These are phyloP conservation scores for Sciurus niger DNA, from an alignment of 2,113 vertebrate species.

Conservation along the genomic window DNA sequence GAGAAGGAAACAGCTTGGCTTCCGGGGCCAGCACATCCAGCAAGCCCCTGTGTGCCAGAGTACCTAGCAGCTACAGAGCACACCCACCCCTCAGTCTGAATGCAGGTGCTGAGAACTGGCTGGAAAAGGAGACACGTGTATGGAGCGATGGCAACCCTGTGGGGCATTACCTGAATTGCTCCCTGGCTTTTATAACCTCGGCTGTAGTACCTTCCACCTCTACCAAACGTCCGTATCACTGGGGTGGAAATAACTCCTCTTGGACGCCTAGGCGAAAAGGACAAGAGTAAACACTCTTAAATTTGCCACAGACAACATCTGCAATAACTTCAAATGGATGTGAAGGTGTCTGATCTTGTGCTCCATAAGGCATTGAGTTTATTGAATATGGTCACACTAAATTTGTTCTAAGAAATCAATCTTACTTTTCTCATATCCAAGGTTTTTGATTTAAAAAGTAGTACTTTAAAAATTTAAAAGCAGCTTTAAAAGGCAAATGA, in stretches of 20 bases:
- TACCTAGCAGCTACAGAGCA: background rate
- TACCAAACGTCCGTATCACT: slow-evolving; percentile 95
- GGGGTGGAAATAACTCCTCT: slow-evolving; percentile 97
- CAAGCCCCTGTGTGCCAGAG: background rate
- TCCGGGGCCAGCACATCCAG: background rate
- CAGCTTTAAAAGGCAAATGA: background rate
- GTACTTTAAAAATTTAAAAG: slow-evolving; percentile 20
- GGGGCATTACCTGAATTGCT: slow-evolving; percentile 91
- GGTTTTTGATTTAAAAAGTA: slow-evolving; percentile 4
- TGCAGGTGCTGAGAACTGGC: background rate
- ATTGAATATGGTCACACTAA: background rate
- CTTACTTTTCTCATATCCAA: background rate
- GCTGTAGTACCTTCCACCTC: slow-evolving; percentile 92
- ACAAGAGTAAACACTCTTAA: slow-evolving; percentile 68
- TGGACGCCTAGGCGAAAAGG: slow-evolving; percentile 89
- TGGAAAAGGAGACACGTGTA: background rate
- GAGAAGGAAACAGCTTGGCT: rapidly evolving
- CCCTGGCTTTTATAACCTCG: slow-evolving; percentile 95
- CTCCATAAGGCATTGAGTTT: background rate
- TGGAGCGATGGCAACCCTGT: background rate
- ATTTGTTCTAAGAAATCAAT: background rate
- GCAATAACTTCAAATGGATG: background rate
- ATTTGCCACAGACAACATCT: background rate
- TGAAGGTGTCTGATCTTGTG: background rate
- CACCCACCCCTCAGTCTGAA: background rate